Evolutionary conservation across 2,888 invertebrate genomes (phyloP), one percentile per base, ranked within the genome.

Genomic region (Leptogaster cylindrica): DNA sequence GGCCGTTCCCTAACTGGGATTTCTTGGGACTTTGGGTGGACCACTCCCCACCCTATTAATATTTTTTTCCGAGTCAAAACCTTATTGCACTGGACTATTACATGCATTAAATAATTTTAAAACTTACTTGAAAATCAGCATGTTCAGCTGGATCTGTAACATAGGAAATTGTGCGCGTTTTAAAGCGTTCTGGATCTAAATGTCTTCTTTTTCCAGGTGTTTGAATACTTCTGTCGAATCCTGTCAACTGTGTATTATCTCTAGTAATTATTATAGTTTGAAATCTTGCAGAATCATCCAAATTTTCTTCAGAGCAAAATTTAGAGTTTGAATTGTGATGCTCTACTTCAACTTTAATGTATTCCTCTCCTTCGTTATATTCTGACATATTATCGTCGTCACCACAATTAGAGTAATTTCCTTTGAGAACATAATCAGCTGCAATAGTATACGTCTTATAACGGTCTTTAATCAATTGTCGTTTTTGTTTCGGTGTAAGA

Each of bases 371-470:
- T 58, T 82, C 82, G 8, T 82, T 82, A 0, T 75, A 68, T 0
- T 71, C 70, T 1, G 71, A 71, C 10, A 28, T 51, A 28, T 71
- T 67, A 25, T 73, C 68, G 44, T 25, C 27, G 31, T 67, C 33
- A 4, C 16, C 51, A n/a, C n/a, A n/a, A 44, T 25, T 25, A 5
- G 23, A 67, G 72, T 73, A 76, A 74, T 52, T 77, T 23, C 75
- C 76, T 23, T 72, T 75, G 1, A 75, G 70, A 2, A 84, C 81
- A 75, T 87, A 81, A 68, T 84, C 85, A 1, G 85, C 88, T 0
- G 87, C 88, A 39, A 93, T 90, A 0, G 91, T 92, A 76, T 93
- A 93, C 0, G 93, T 93, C 77, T 89, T 90, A 76, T 88, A 92
- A 69, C 93, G 86, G 73, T 93, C 92, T 76, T 91, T 90, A 1